These are phyloP conservation scores for Dryadula phaetusa DNA, from an alignment of 2,888 invertebrate species.

Conservation along the genomic window DNA sequence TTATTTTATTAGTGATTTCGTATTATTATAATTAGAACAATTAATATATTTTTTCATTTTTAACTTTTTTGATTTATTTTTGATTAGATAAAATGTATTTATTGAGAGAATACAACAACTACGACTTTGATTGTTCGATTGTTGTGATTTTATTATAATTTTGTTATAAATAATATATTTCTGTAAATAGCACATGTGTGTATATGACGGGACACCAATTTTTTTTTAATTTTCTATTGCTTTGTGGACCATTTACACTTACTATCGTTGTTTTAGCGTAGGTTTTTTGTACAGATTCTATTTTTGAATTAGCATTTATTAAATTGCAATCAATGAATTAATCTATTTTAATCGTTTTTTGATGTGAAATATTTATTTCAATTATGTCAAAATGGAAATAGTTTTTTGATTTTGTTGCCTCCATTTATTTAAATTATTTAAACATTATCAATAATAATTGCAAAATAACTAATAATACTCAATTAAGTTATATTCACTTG, in stretches of 20 bases:
- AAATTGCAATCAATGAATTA: background rate
- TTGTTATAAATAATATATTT: constrained; percentile 1
- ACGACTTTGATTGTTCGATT: no score
- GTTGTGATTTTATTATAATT: constrained; percentile 2
- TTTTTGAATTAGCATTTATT: constrained; percentile 16
- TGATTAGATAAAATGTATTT: background rate
- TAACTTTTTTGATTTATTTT: background rate
- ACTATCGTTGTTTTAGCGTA: background rate
- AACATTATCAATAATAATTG: no score
- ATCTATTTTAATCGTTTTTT: background rate
- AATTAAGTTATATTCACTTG: constrained; percentile 29
- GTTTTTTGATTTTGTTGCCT: background rate
- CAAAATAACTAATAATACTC: constrained; percentile 35
- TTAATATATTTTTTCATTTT: background rate
- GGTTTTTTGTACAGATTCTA: constrained; percentile 23
- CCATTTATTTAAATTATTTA: no score
- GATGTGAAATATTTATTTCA: background rate
- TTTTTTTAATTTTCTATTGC: constrained; percentile 8
- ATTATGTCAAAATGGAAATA: background rate
- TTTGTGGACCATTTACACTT: constrained; percentile 12
- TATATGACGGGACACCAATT: background rate
- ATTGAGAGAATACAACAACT: no score
- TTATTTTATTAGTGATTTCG: background rate
- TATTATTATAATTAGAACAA: background rate
- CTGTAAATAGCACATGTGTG: constrained; percentile 18